Evolutionary conservation across 2,888 invertebrate species (phyloP), one percentile per base, ranked within the genome.

Genomic region (Philonicus albiceps): DNA sequence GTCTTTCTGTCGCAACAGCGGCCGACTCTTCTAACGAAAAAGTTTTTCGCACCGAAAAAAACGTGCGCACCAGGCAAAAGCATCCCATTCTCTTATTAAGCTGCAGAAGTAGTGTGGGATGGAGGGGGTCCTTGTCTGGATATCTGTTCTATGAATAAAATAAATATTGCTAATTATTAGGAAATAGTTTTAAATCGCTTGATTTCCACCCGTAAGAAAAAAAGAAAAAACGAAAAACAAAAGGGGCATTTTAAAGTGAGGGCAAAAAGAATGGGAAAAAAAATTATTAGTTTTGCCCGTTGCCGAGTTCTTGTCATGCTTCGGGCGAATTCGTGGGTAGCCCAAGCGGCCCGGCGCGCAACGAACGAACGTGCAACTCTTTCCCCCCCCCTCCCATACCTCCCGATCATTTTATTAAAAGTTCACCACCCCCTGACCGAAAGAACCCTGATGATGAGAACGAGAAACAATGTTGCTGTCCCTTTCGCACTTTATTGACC

Each of bases 401-500:
- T n/a, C n/a, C 64, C 64, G 27, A 27, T 64, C 27, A 27, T 27
- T 81, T 81, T 81, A 74, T 37, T 53, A 64, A 81, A 81, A 81
- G 81, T 81, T 81, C 81, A 81, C 81, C 81, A 81, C 64, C 81
- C 81, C 81, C 81, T 81, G 81, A 81, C 81, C 81, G 81, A 81
- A 74, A 74, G 34, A 37, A 81, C 53, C 55, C 81, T 81, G 55
- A 78, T 31, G 40, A 13, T 11, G 55, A 81, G 34, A 34, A 13
- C 40, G n/a, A n/a, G n/a, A n/a, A n/a, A n/a, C n/a, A n/a, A n/a
- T 80, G 83, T 80, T 75, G 19, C 64, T 27, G 84, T 86, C 86
- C 86, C 86, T 86, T 78, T 88, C 88, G 86, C 78, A n/a, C 87
- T 64, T 81, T 81, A 81, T 81, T 81, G 81, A 81, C 81, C 81